Evolutionary conservation across 2,113 vertebrate genomes (phyloP), one percentile per base, ranked within the genome.

Genomic region (Sakesphorus luctuosus): DNA sequence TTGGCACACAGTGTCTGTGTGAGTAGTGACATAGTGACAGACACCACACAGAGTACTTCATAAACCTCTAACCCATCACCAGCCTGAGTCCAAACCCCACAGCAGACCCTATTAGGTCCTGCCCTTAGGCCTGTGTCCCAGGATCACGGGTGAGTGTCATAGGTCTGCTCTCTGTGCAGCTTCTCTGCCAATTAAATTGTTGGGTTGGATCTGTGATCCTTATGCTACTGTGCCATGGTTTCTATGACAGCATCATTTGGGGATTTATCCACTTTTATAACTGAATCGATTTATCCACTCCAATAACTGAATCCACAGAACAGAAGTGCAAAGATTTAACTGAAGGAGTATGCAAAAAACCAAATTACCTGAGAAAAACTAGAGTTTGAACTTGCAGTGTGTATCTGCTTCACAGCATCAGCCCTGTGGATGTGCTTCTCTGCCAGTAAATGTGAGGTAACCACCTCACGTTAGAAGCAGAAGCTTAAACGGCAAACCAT

Each of bases 121-220:
- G 46, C 31, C 15, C 13, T 66, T 66, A 58, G 33, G 40, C 31
- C 47, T 53, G 3, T 53, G 7, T 25, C 46, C n/a, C 43, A 20
- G 68, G 38, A 25, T 28, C 31, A 6, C 0, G 1, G 56, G 35
- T 43, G 10, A 20, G 44, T 50, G 12, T 56, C 2, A 0, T 0
- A 38, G 75, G 17, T 68, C 35, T 56, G 71, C 23, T 55, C 49
- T 65, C 36, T 33, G n/a, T 53, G 76, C 35, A 38, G 56, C 58
- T 94, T 21, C 46, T 14, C 18, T 35, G 24, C 36, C 52, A 25
- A 0, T 52, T 33, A 11, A 21, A 47, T 46, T 44, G 3, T 28
- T 35, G 7, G 1, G 29, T 28, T 58, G 33, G 28, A 20, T 43
- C 36, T 62, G 62, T 63, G 10, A 58, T 84, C 62, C 62, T 47